A percentile compares a stretch with the other conserved stretches of the same genome.
These are phyloP conservation scores for Trichacis sp. DNA, from an alignment of 2,888 invertebrate species.

Conservation along the genomic window DNA sequence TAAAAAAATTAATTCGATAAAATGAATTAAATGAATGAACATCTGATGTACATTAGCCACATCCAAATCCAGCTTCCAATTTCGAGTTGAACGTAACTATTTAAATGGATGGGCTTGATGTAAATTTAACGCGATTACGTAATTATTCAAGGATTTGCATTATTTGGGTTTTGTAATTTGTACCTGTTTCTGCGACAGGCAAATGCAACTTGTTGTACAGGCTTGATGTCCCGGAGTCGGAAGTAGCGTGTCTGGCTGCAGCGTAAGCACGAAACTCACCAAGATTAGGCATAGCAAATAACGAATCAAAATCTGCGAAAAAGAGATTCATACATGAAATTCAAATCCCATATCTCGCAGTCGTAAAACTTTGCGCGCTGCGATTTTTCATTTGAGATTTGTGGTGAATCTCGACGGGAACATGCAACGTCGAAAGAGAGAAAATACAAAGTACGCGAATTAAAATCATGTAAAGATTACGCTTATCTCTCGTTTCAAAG, in stretches of 20 bases:
- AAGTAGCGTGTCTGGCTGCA: conserved; percentile 51
- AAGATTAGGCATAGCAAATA: conserved; percentile 58
- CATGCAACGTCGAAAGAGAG: background rate
- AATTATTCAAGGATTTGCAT: background rate
- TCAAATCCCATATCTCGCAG: too few relatives aligned
- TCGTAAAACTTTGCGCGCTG: too few relatives aligned
- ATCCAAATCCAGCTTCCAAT: background rate
- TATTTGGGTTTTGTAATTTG: conserved; percentile 40
- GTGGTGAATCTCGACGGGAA: background rate
- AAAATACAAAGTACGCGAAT: background rate
- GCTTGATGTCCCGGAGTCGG: conserved; percentile 69
- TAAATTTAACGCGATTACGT: background rate
- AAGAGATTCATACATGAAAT: background rate
- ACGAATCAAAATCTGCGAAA: conserved; percentile 53
- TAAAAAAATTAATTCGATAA: too few relatives aligned
- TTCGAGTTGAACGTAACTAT: background rate
- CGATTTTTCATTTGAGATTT: background rate
- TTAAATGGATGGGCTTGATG: background rate
- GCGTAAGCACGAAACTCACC: conserved; percentile 51
- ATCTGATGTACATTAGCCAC: too few relatives aligned
- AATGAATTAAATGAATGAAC: too few relatives aligned
- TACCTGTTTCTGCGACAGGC: conserved; percentile 89
- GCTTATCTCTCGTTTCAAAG: background rate
- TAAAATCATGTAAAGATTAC: background rate
- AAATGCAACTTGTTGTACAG: conserved; percentile 87